Percentiles rank a stretch among this genome's conserved stretches.
phyloP scores from a whole-genome alignment of 2,888 invertebrate species.

The Thereva nobilitata region DNA sequence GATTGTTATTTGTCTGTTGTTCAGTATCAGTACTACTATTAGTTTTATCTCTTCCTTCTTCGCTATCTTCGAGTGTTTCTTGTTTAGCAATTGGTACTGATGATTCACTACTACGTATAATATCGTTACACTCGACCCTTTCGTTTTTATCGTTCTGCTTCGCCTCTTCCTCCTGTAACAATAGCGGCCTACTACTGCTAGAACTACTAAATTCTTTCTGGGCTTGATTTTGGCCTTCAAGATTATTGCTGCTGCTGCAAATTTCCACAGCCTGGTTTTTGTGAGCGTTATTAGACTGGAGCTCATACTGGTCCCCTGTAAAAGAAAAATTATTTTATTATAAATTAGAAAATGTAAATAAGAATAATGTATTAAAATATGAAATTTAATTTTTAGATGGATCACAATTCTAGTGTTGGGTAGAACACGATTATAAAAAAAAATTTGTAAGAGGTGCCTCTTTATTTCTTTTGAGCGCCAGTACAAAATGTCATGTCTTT shows the following conservation, averaged over 20 bases:
- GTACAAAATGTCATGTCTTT: too few relatives aligned
- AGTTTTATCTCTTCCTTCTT: constrained; percentile 31
- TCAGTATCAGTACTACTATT: constrained; percentile 1
- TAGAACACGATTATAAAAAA: too few relatives aligned
- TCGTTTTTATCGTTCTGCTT: not conserved
- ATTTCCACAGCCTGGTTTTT: constrained; percentile 35
- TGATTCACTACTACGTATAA: too few relatives aligned
- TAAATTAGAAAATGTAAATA: not conserved
- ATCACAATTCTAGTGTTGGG: too few relatives aligned
- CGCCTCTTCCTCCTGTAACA: constrained; percentile 2
- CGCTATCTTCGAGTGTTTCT: constrained; percentile 44
- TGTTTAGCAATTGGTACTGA: constrained; percentile 28
- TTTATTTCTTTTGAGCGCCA: too few relatives aligned
- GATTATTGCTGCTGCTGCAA: constrained; percentile 29
- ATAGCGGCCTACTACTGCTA: constrained; percentile 13
- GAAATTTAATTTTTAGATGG: not conserved
- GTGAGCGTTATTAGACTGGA: constrained; percentile 43
- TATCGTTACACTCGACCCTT: not conserved
- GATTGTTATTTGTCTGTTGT: constrained; percentile 18
- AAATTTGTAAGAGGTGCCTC: too few relatives aligned
- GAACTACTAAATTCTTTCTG: constrained; percentile 29
- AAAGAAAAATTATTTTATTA: constrained; percentile 24
- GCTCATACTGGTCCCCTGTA: constrained; percentile 47
- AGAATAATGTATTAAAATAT: too few relatives aligned
- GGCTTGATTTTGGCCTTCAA: constrained; percentile 33